Conservation (phyloP, 2,113 vertebrate species). For the Ammodytes dubius region DNA sequence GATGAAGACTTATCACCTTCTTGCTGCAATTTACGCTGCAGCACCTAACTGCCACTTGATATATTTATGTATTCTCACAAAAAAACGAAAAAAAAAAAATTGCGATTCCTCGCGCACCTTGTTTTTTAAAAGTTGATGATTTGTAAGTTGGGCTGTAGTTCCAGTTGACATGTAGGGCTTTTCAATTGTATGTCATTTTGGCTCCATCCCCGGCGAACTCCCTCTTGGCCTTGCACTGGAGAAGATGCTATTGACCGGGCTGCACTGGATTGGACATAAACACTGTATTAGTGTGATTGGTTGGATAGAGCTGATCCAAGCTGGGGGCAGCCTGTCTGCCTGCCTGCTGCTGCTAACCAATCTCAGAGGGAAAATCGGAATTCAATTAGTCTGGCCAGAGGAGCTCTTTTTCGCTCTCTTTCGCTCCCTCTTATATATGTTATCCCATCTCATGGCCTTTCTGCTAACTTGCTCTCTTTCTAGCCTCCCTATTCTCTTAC, state of each 20-base stretch:
- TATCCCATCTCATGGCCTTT: constrained; percentile 60
- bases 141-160: constrained; percentile 9
- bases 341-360: constrained; percentile 77
- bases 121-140: constrained; percentile 20
- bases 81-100: neutral
- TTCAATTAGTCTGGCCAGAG: constrained; percentile 78
- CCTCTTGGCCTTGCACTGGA: constrained; percentile 54
- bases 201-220: constrained; percentile 29
- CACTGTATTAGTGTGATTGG: constrained; percentile 82
- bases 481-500: constrained; percentile 17
- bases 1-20: constrained; percentile 37
- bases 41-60: neutral
- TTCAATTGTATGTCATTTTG: constrained; percentile 48
- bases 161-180: constrained; percentile 9
- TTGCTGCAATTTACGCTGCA: constrained; percentile 4
- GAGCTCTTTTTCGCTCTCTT: constrained; percentile 40
- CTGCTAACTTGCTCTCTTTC: constrained; percentile 42
- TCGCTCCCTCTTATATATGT: constrained; percentile 58
- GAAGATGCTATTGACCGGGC: constrained; percentile 64
- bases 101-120: neutral
- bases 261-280: constrained; percentile 74
- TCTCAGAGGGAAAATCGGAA: constrained; percentile 78
- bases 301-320: constrained; percentile 74
- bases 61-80: neutral
- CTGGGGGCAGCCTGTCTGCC: constrained; percentile 70